These are phyloP conservation scores for Meles meles DNA, from an alignment of 2,113 vertebrate species.

Conservation along the genomic window DNA sequence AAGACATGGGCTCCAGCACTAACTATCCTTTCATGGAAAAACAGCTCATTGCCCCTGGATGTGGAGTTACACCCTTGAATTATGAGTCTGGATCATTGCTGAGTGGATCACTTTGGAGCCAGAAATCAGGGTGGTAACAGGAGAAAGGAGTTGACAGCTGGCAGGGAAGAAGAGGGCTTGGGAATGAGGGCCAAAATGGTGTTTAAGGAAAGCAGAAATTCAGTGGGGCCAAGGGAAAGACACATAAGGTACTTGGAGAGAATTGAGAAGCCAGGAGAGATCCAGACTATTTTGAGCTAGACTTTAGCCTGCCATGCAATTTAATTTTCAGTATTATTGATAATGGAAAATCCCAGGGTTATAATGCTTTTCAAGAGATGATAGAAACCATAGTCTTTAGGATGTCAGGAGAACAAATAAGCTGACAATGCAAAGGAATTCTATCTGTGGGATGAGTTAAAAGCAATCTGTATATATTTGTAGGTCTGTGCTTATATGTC, in stretches of 20 bases:
- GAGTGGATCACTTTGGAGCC: slow-evolving; percentile 57
- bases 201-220: slow-evolving; percentile 44
- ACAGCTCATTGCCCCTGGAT: slow-evolving; percentile 31
- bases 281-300: not conserved
- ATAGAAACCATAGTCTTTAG: not conserved
- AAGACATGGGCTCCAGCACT: slow-evolving; percentile 21
- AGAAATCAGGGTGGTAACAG: slow-evolving; percentile 44
- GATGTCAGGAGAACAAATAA: not conserved
- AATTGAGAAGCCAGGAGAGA: not conserved
- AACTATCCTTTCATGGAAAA: slow-evolving; percentile 60
- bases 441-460: not conserved
- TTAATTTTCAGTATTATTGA: slow-evolving; percentile 19
- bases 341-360: not conserved
- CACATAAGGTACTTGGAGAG: not conserved
- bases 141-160: slow-evolving; percentile 23
- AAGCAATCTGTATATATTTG: slow-evolving; percentile 35
- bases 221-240: not conserved
- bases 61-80: slow-evolving; percentile 51
- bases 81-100: slow-evolving; percentile 19
- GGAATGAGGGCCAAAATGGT: not conserved
- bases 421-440: slow-evolving; percentile 9
- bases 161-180: not conserved
- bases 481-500: slow-evolving; percentile 16
- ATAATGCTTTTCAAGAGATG: not conserved
- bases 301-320: not conserved